phyloP scores from a whole-genome alignment of 2,888 invertebrate genomes.

The Caenorhabditis macrosperma region DNA sequence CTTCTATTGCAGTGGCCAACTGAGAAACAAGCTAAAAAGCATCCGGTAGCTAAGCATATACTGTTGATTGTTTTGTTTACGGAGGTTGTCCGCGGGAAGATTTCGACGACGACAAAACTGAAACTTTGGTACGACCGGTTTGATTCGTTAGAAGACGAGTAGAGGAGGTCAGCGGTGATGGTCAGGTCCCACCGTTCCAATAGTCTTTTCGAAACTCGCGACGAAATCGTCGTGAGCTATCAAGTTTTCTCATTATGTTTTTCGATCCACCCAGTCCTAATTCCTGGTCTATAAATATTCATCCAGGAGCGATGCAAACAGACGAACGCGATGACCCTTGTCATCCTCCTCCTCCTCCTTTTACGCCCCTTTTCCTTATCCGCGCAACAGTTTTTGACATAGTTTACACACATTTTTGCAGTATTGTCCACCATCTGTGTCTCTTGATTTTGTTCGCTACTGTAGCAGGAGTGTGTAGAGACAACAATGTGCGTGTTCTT shows the following conservation, averaged over 20 bases:
- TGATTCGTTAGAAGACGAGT: constrained; percentile 35
- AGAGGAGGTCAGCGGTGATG: constrained; percentile 48
- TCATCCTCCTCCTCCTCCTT: not conserved
- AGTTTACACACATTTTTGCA: constrained; percentile 49
- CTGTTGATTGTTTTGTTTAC: constrained; percentile 55
- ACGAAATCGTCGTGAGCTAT: constrained; percentile 21
- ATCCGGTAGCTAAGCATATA: constrained; percentile 48
- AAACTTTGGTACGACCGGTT: constrained; percentile 53
- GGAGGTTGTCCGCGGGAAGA: constrained; percentile 21
- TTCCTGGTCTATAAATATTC: constrained; percentile 18
- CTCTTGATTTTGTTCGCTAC: constrained; percentile 13
- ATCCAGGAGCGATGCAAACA: constrained; percentile 9
- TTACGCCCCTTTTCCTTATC: constrained; percentile 18
- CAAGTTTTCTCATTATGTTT: constrained; percentile 40
- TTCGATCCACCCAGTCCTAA: constrained; percentile 34
- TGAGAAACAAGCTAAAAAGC: not conserved
- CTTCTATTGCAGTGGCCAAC: constrained; percentile 10
- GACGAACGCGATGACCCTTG: not conserved
- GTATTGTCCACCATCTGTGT: constrained; percentile 18
- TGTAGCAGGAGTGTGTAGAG: constrained; percentile 19
- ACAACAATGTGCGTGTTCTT: constrained; percentile 49
- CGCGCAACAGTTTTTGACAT: constrained; percentile 57
- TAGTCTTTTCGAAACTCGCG: constrained; percentile 2
- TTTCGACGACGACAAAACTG: constrained; percentile 46
- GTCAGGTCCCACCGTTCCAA: constrained; percentile 22